Evolutionary conservation across 1,140 invertebrate genomes (phyloP).

Genomic region (Lepidurus arcticus): DNA sequence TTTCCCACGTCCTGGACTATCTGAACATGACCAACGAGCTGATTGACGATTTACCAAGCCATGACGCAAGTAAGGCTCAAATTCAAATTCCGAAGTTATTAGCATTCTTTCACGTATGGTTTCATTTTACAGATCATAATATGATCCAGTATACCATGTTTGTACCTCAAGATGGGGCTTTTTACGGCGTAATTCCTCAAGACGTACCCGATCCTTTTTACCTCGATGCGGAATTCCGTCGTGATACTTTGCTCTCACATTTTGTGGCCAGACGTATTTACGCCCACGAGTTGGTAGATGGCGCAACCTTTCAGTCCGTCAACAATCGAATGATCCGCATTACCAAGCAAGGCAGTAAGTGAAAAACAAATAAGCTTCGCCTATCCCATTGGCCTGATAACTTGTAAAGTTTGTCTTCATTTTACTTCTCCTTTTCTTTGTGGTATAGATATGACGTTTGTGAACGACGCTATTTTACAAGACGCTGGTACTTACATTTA

Average conservation of each 20-base stretch:
- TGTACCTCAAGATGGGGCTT: slow-evolving; percentile 55
- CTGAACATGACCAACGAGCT: slow-evolving; percentile 43
- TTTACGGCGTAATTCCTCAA: slow-evolving; percentile 51
- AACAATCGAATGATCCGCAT: slow-evolving; percentile 52
- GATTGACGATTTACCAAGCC: slow-evolving; percentile 53
- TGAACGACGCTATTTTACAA: slow-evolving; percentile 30
- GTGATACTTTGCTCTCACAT: slow-evolving; percentile 55
- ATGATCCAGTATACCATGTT: slow-evolving; percentile 53
- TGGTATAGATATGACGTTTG: slow-evolving; percentile 28
- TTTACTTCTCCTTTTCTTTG: neutral
- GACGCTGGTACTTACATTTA: slow-evolving; percentile 34
- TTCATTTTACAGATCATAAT: slow-evolving; percentile 40
- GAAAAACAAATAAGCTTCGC: neutral
- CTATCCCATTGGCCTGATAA: too few species aligned
- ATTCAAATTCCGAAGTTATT: slow-evolving; percentile 13
- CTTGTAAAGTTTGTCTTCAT: neutral
- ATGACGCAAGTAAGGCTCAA: slow-evolving; percentile 47
- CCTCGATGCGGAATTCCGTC: slow-evolving; percentile 47
- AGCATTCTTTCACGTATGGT: slow-evolving; percentile 23
- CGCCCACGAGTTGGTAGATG: slow-evolving; percentile 52
- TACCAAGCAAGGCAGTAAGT: slow-evolving; percentile 47
- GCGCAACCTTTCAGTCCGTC: slow-evolving; percentile 48
- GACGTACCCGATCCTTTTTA: slow-evolving; percentile 54
- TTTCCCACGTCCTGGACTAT: slow-evolving; percentile 52
- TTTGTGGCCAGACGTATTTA: slow-evolving; percentile 56